phyloP scores from a whole-genome alignment of 2,888 invertebrate genomes.

The Ischnus inquisitorius region DNA sequence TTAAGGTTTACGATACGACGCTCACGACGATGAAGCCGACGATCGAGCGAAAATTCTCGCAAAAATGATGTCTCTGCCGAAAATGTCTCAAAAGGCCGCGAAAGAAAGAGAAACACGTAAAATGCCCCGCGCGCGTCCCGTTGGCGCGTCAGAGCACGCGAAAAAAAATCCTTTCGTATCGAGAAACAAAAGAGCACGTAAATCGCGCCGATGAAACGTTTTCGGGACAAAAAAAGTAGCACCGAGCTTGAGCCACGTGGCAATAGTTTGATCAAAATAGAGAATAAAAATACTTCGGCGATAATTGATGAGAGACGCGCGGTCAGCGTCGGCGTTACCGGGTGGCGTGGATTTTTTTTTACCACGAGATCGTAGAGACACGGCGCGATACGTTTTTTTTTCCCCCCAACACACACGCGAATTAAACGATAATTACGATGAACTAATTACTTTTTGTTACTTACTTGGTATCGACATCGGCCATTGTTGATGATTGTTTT shows the following conservation, averaged over 20 bases:
- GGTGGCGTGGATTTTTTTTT: slow-evolving; percentile 49
- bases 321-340: slow-evolving; percentile 48
- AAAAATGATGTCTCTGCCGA: neutral
- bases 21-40: slow-evolving; percentile 6
- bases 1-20: slow-evolving; percentile 20
- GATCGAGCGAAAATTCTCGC: neutral
- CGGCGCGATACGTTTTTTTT: slow-evolving; percentile 9
- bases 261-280: slow-evolving; percentile 38
- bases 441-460: slow-evolving; percentile 74
- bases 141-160: neutral
- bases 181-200: neutral
- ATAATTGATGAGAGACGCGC: slow-evolving; percentile 50
- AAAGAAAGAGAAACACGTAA: neutral
- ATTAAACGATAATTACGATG: neutral
- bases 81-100: neutral
- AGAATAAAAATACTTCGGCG: slow-evolving; percentile 19
- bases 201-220: slow-evolving; percentile 8
- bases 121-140: slow-evolving; percentile 3
- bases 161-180: neutral
- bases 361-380: slow-evolving; percentile 18
- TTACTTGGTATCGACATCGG: slow-evolving; percentile 90
- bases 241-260: slow-evolving; percentile 56
- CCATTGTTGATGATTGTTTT: slow-evolving; percentile 86
- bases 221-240: slow-evolving; percentile 15
- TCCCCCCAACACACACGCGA: slow-evolving; percentile 11